Base-by-base conservation (phyloP, 1,140 invertebrate species). In the Monomorium pharaonis region DNA sequence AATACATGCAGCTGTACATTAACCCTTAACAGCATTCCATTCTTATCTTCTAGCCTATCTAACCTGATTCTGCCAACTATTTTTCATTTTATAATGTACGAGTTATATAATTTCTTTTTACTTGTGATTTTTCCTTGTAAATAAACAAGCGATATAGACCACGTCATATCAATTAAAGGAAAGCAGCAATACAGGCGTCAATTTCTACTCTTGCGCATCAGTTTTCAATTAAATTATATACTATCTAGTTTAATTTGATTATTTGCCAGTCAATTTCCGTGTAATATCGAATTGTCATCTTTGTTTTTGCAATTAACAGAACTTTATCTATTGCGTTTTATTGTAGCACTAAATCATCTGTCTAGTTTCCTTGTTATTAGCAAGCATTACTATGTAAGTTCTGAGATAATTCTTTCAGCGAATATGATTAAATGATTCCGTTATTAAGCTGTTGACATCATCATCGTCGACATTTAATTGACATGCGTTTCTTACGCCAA, bases 401-500 rank as follows among this genome's bases (percentile, higher is more conserved):
- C 2, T 16, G 33, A 74, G 6, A 37, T 12, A 18, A 27, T 77
- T 62, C 37, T n/a, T n/a, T 62, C 42, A 30, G 3, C n/a, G 18
- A 77, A 77, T 49, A 63, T 0, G 16, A 27, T 76, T 30, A 37
- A 37, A 56, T 5, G 16, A 51, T 67, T 80, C n/a, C n/a, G 24
- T 67, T 80, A 80, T 80, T 30, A 62, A 16, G 4, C 10, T 74
- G 12, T 72, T 56, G 37, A 56, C 37, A 27, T 70, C 21, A n/a
- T 80, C 12, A 44, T 70, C n/a, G 16, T 81, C 42, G 76, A 70
- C 21, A 74, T 62, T 84, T 84, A 49, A 4, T 14, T 60, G n/a
- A 76, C n/a, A 33, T 16, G 16, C n/a, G 21, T 75, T 58, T 42
- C n/a, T 78, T 18, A 51, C 12, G n/a, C n/a, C 2, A 18, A 24